Evolutionary conservation across 1,140 invertebrate genomes (phyloP).

Genomic region (Diorhabda carinulata): DNA sequence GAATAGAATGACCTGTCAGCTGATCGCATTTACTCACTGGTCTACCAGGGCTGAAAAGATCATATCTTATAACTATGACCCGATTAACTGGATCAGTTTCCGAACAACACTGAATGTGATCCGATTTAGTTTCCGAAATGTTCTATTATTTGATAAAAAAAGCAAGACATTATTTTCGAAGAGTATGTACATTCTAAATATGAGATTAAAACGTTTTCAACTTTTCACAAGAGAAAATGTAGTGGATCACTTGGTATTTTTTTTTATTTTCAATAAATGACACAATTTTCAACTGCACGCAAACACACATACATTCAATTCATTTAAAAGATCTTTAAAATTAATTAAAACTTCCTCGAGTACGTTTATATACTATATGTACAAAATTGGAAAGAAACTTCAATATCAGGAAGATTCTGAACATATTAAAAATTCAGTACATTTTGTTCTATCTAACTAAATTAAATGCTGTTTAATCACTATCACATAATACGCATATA

Average conservation of each 20-base stretch:
- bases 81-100: no score
- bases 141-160: no score
- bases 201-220: no score
- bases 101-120: no score
- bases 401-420: constrained; percentile 25
- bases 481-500: constrained; percentile 15
- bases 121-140: no score
- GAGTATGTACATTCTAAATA: no score
- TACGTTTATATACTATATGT: constrained; percentile 28
- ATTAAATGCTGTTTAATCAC: constrained; percentile 25
- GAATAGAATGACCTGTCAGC: no score
- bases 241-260: background rate
- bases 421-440: constrained; percentile 26
- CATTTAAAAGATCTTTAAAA: constrained; percentile 20
- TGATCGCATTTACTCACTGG: no score
- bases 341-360: constrained; percentile 19
- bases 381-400: constrained; percentile 30
- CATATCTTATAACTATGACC: no score
- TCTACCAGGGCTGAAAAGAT: no score
- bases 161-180: no score
- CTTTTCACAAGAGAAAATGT: no score
- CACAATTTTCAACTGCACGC: constrained; percentile 38
- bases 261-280: constrained; percentile 26
- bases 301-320: constrained; percentile 18
- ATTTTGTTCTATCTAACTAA: constrained; percentile 24